phyloP scores from a whole-genome alignment of 2,888 invertebrate species.

The Pandemis heparana region DNA sequence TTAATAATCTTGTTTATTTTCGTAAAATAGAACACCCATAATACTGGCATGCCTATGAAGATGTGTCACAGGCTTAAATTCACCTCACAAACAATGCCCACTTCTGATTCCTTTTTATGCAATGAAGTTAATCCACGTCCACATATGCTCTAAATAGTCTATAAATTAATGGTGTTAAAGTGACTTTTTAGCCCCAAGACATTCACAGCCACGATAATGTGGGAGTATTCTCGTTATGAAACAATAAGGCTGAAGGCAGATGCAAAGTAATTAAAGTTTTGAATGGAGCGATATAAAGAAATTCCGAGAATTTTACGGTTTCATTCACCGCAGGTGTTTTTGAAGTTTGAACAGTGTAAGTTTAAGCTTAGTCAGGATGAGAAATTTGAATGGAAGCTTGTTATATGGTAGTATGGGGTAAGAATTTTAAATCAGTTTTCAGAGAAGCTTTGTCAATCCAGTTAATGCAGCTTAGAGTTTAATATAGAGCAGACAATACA shows the following conservation, averaged over 20 bases:
- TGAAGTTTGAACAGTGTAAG: constrained; percentile 17
- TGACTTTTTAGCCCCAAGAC: constrained; percentile 9
- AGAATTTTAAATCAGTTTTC: background rate
- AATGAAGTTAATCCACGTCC: constrained; percentile 2
- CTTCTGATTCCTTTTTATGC: background rate
- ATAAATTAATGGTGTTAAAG: constrained; percentile 11
- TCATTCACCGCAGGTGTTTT: constrained; percentile 21
- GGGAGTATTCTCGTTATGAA: constrained; percentile 23
- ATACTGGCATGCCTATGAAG: constrained; percentile 67
- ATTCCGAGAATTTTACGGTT: constrained; percentile 8
- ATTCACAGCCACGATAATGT: constrained; percentile 6
- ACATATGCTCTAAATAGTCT: constrained; percentile 1
- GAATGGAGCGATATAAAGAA: constrained; percentile 8
- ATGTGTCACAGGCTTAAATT: constrained; percentile 62
- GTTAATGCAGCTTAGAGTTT: constrained; percentile 9
- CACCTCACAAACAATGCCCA: constrained; percentile 32
- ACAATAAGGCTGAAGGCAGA: constrained; percentile 30
- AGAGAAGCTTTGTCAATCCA: background rate
- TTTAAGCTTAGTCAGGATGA: background rate
- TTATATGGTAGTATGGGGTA: background rate
- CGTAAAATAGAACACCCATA: constrained; percentile 75
- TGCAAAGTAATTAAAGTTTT: constrained; percentile 29
- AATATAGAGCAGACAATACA: constrained; percentile 42
- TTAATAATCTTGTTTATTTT: constrained; percentile 84
- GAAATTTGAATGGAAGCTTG: background rate